Evolutionary conservation across 2,113 vertebrate genomes (phyloP).

Genomic region (Marmota monax): DNA sequence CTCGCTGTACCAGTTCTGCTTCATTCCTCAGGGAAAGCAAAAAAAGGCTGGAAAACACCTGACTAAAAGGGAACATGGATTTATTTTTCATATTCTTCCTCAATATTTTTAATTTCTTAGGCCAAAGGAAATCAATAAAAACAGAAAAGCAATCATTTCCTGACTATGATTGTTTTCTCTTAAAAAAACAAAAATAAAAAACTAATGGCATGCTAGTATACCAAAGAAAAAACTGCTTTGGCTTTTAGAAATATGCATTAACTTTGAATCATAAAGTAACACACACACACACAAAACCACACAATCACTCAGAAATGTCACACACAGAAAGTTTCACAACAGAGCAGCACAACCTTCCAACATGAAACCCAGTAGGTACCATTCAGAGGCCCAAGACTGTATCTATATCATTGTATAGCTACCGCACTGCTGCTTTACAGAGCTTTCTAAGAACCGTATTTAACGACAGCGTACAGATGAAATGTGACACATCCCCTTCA

Average conservation of each 20-base stretch:
- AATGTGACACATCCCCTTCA: background rate
- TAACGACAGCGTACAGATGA: background rate
- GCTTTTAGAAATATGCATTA: background rate
- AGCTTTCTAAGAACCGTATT: background rate
- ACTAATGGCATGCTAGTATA: background rate
- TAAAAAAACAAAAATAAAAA: background rate
- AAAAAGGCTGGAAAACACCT: background rate
- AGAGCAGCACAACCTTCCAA: background rate
- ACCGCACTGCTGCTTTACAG: no score
- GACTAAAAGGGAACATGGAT: background rate
- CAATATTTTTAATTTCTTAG: constrained; percentile 15
- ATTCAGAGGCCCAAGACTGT: background rate
- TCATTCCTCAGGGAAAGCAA: background rate
- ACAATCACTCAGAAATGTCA: background rate
- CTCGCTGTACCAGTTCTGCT: background rate
- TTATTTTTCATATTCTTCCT: background rate
- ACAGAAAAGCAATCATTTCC: background rate
- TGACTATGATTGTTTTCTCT: background rate
- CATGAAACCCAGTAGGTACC: background rate
- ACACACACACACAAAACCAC: background rate
- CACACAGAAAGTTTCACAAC: background rate
- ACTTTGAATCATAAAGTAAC: background rate
- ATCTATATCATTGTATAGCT: background rate
- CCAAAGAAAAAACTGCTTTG: background rate
- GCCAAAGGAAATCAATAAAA: background rate